These are phyloP conservation scores for Tetragonisca angustula DNA, from an alignment of 2,888 invertebrate species.

Conservation along the genomic window DNA sequence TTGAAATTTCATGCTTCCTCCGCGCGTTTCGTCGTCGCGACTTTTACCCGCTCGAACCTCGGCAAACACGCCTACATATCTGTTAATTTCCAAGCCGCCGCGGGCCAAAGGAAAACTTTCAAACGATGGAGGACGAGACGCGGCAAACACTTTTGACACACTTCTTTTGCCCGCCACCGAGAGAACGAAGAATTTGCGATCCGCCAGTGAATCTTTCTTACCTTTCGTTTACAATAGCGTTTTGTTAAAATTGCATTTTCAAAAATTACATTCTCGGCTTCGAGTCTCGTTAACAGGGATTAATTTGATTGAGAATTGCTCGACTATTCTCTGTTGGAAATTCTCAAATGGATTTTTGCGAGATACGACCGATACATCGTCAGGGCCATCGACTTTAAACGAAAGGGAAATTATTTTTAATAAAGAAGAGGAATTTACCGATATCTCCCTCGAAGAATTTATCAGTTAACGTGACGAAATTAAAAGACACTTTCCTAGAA, in stretches of 20 bases:
- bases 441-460: neutral
- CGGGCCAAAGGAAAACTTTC: conserved; percentile 47
- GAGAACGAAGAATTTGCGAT: conserved; percentile 11
- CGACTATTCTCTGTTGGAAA: neutral
- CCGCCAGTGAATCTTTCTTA: neutral
- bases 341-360: neutral
- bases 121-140: conserved; percentile 43
- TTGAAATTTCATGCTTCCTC: conserved; percentile 12
- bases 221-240: neutral
- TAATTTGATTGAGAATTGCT: neutral
- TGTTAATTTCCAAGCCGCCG: conserved; percentile 49
- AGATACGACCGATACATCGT: neutral
- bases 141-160: conserved; percentile 50
- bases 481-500: neutral
- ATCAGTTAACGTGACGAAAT: neutral
- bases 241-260: neutral
- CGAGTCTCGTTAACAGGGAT: neutral
- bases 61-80: conserved; percentile 52
- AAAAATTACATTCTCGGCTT: too few relatives aligned
- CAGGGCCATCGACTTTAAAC: neutral
- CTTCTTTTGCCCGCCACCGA: neutral
- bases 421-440: neutral
- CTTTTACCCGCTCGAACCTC: conserved; percentile 27
- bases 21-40: conserved; percentile 21
- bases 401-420: neutral